Conservation (phyloP, 1,140 invertebrate species). For the Meloidogyne hapla region DNA sequence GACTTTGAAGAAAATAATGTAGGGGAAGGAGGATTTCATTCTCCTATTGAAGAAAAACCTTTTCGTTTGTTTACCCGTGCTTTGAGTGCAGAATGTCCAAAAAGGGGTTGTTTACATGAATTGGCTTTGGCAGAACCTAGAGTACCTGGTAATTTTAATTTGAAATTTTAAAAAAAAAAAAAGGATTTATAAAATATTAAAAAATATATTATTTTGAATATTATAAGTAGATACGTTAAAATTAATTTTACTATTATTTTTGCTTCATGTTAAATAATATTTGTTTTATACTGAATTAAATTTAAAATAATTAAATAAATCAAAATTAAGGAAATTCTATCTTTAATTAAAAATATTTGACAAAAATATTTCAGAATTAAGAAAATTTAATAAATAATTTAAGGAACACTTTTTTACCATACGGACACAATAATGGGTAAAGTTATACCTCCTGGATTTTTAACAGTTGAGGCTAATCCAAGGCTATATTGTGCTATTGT, state of each 20-base stretch:
- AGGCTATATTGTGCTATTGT: neutral
- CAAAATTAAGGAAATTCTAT: too few species aligned
- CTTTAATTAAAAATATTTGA: too few species aligned
- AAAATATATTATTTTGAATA: too few species aligned
- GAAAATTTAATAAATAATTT: neutral
- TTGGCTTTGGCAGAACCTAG: neutral
- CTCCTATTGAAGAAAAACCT: neutral
- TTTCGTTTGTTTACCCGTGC: neutral
- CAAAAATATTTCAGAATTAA: too few species aligned
- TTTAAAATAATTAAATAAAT: too few species aligned
- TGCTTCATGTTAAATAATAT: too few species aligned
- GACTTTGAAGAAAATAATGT: neutral
- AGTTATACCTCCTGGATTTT: neutral
- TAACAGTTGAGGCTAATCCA: neutral
- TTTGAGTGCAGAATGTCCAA: neutral
- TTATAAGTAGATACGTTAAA: too few species aligned
- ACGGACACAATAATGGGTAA: neutral
- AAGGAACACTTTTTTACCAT: neutral
- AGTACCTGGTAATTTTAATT: neutral
- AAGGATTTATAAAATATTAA: too few species aligned
- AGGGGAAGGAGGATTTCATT: neutral
- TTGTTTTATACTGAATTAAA: too few species aligned
- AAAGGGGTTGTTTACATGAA: neutral
- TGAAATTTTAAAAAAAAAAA: neutral
- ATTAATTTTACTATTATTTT: too few species aligned